Base-by-base conservation (phyloP, 2,797 vertebrate species). In the Discoglossus pictus region DNA sequence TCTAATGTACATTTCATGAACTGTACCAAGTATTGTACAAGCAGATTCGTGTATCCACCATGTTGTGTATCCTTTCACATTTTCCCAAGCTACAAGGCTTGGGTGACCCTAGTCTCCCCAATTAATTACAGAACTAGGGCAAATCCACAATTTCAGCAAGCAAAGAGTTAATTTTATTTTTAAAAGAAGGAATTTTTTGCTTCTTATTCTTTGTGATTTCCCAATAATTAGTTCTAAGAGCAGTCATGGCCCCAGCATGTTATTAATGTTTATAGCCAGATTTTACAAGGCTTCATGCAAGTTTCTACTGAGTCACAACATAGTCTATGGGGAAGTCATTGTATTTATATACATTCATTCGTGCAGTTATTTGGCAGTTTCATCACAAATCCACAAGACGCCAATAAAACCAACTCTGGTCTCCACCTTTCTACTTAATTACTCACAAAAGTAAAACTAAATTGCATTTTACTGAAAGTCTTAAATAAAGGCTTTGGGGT, bases 221-320 rank as follows among this genome's bases (percentile, higher is more conserved):
- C 11, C 7, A 46, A 68, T 31, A 51, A 35, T 46, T 34, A 53
- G 27, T 8, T 31, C 8, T 4, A 31, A 8, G 27, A 31, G 8
- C 27, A 31, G 4, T 31, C 8, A 31, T 31, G 27, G 65, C 12
- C 27, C 31, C 7, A 17, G 34, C 65, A 61, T 35, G 65, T 46
- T 46, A 20, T 38, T 24, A 16, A 36, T 53, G 20, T 25, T 38
- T 42, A 47, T 23, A 18, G 8, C 27, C 6, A 34, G n/a, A 44
- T 68, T 61, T 68, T 68, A 61, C 46, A 39, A 61, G 65, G 12
- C 10, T 68, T 68, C 17, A 20, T 24, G 13, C 34, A 62, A 62
- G 42, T 55, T 40, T 31, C 15, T 31, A 63, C 35, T 62, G 59
- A 70, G 50, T 70, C 59, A 54, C 36, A 31, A 7, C 36, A 53